Base-by-base conservation (phyloP, 2,797 vertebrate species). In the Eospalax fontanierii region DNA sequence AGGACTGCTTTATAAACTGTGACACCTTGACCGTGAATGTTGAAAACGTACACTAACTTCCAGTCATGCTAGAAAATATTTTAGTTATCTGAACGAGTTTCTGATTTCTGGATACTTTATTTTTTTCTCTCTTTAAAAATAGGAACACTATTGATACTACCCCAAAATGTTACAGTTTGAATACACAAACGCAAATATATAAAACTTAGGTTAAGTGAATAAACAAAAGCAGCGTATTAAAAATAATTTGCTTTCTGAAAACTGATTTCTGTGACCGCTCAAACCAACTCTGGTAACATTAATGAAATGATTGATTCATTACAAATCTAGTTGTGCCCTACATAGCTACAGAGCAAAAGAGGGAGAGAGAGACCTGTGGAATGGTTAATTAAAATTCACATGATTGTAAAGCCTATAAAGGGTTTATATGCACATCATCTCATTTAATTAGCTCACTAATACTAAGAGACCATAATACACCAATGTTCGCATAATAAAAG, bases 21-120 rank as follows among this genome's bases (percentile, higher is more conserved):
- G 38, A 57, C 73, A 16, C 70, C 26, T 81, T 94, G 90, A 92
- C 66, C 78, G 80, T 95, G 65, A 95, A 80, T 80, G 86, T 94
- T 16, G 33, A 84, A 96, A 92, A 74, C 26, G 61, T 76, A 33
- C 21, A 28, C 75, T 86, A 82, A 89, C 26, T 96, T 82, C 16
- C 54, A 86, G 12, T 40, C 78, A 71, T 79, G 28, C 24, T 46
- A 38, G 19, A 59, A 88, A 93, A 78, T 59, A 38, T 1, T 46
- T 65, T 70, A 89, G 43, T 71, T 78, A 73, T 19, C 85, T 82
- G 19, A 90, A 86, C 0, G 66, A 74, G 40, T 92, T 90, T 92
- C 38, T 89, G 28, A 70, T 74, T 40, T 80, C 40, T 76, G n/a
- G 75, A 19, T 1, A 35, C 4, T 15, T 81, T 82, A 16, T n/a